phyloP scores from a whole-genome alignment of 1,140 invertebrate genomes.

The Sarcophaga bullata region DNA sequence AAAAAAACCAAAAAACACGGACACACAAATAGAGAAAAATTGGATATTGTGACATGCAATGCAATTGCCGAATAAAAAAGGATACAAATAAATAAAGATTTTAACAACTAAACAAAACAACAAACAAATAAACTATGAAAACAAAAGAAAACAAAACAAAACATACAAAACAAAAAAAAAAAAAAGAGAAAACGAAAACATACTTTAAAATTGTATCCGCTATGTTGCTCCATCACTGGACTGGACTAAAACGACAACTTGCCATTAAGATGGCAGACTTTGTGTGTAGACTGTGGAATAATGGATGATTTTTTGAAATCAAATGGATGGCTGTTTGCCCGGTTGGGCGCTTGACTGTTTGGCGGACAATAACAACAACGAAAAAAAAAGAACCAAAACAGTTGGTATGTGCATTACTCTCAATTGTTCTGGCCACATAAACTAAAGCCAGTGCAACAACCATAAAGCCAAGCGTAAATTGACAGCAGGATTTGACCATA shows the following conservation, averaged over 20 bases:
- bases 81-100: slow-evolving; percentile 17
- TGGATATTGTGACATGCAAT: slow-evolving; percentile 30
- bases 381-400: too few species aligned
- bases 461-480: slow-evolving; percentile 6
- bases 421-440: neutral
- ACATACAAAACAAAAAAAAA: neutral
- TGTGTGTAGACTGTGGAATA: neutral
- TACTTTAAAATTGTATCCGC: too few species aligned
- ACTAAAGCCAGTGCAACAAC: neutral
- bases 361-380: neutral
- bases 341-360: neutral
- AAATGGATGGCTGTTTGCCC: neutral
- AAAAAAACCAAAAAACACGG: slow-evolving; percentile 31
- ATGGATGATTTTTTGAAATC: neutral
- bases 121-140: slow-evolving; percentile 25
- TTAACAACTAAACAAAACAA: slow-evolving; percentile 15
- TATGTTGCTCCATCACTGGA: too few species aligned
- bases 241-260: too few species aligned
- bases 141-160: slow-evolving; percentile 43
- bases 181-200: neutral
- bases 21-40: slow-evolving; percentile 22
- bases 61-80: neutral
- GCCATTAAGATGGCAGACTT: too few species aligned
- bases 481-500: slow-evolving; percentile 20
- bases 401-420: neutral